Conservation (phyloP, 2,113 vertebrate species). For the Grus americana region DNA sequence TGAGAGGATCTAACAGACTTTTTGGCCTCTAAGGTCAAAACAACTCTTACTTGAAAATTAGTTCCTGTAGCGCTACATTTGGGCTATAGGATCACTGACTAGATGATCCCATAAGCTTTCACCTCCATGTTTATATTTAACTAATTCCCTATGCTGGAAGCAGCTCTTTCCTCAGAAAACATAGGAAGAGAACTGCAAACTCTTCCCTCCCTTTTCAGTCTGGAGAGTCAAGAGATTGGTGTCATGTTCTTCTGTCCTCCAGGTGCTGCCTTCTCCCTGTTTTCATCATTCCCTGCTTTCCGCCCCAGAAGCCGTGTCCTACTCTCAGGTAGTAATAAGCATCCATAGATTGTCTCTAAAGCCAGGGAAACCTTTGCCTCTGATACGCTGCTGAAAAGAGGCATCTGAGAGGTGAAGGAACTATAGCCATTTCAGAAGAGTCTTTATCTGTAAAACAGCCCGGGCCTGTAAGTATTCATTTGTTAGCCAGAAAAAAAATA, state of each 20-base stretch:
- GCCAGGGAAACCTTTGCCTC: neutral
- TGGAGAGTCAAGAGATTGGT: neutral
- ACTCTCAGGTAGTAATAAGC: neutral
- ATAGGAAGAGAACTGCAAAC: neutral
- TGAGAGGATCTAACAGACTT: neutral
- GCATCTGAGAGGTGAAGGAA: neutral
- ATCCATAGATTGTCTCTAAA: neutral
- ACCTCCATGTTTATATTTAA: neutral
- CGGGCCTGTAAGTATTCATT: neutral
- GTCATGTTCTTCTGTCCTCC: neutral
- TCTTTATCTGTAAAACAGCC: neutral
- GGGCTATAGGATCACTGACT: neutral
- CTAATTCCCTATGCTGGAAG: neutral
- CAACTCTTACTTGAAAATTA: neutral
- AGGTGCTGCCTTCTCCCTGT: neutral
- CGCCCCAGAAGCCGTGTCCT: neutral
- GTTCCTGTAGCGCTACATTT: neutral
- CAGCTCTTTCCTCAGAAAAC: neutral
- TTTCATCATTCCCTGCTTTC: neutral
- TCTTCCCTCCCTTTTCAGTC: neutral
- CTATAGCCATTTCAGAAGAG: neutral
- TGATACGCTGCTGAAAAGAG: neutral
- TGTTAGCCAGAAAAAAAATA: neutral
- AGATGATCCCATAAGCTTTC: neutral
- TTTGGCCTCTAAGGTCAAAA: neutral